These are phyloP conservation scores for Perodicticus potto DNA, from an alignment of 2,797 vertebrate species.

Conservation along the genomic window DNA sequence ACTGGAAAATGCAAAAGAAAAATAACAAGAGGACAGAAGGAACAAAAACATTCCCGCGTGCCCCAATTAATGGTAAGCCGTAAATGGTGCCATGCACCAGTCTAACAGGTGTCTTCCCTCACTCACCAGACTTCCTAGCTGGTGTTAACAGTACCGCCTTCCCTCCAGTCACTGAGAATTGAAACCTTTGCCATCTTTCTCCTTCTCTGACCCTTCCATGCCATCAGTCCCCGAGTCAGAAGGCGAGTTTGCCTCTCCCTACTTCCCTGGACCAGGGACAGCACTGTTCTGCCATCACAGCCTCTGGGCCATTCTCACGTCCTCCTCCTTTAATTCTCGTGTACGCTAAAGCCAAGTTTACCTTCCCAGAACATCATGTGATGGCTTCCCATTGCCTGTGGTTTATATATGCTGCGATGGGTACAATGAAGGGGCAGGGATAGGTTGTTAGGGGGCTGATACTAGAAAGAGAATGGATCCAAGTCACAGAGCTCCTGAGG, in stretches of 20 bases:
- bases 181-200: background rate
- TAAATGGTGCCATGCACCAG: background rate
- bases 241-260: background rate
- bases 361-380: background rate
- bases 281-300: background rate
- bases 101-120: background rate
- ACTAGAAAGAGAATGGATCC: background rate
- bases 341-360: background rate
- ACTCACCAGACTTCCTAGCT: background rate
- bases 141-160: background rate
- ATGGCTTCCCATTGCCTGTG: background rate
- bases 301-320: background rate
- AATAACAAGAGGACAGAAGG: background rate
- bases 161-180: background rate
- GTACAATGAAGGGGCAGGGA: background rate
- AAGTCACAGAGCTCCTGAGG: background rate
- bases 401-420: background rate
- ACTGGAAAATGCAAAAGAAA: background rate
- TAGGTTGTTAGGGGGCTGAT: background rate
- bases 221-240: background rate
- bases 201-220: background rate
- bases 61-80: background rate
- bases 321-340: background rate
- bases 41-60: background rate
- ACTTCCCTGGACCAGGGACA: background rate